A percentile compares a stretch with the other conserved stretches of the same genome.
Evolutionary conservation across 2,113 vertebrate species (phyloP).

Genomic region (Cacatua alba): DNA sequence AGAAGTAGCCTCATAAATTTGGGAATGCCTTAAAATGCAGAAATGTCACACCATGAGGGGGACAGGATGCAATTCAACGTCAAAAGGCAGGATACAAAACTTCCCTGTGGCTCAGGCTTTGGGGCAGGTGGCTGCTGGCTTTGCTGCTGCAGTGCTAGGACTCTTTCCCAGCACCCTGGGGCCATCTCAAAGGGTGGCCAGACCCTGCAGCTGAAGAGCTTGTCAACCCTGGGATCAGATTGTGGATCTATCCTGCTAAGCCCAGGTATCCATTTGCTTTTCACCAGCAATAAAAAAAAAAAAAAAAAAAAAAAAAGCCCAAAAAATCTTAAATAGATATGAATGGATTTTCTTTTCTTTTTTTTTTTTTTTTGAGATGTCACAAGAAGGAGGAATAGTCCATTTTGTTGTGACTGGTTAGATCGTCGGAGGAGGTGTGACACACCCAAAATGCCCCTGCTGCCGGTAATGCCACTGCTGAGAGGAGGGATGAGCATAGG

Average conservation of each 20-base stretch:
- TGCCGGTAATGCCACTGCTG: background rate
- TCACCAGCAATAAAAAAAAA: background rate
- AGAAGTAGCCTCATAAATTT: background rate
- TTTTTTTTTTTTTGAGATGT: background rate
- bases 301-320: background rate
- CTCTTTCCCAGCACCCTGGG: background rate
- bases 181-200: background rate
- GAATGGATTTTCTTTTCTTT: background rate
- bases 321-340: background rate
- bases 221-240: background rate
- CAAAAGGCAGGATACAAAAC: background rate
- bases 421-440: background rate
- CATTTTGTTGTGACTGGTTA: background rate
- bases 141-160: background rate
- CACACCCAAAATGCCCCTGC: background rate
- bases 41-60: background rate
- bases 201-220: background rate
- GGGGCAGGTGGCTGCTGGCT: background rate
- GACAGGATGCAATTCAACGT: background rate
- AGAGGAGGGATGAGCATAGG: background rate
- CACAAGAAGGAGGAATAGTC: background rate
- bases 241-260: background rate
- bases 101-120: background rate
- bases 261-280: background rate
- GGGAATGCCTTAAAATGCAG: background rate